Conservation (phyloP, 2,113 vertebrate species). For the Cromileptes altivelis region DNA sequence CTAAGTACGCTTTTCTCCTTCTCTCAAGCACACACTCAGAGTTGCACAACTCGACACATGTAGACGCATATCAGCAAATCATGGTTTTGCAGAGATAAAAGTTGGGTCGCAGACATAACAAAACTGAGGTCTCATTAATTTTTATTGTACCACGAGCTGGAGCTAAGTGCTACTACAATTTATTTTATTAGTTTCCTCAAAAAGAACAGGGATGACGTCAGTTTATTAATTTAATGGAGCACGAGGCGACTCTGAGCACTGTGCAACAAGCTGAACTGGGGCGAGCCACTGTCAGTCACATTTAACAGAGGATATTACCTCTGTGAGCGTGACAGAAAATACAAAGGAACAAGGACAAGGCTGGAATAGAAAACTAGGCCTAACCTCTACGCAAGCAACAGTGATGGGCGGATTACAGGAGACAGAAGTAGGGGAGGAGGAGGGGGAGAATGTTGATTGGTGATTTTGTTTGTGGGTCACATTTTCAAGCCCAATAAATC, state of each 20-base stretch:
- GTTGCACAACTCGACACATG: slow-evolving; percentile 27
- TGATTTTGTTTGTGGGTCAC: slow-evolving; percentile 78
- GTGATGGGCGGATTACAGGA: slow-evolving; percentile 38
- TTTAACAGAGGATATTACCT: slow-evolving; percentile 49
- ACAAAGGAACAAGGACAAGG: slow-evolving; percentile 40
- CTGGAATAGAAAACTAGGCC: slow-evolving; percentile 62
- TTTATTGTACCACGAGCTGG: not conserved
- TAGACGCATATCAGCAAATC: slow-evolving; percentile 3
- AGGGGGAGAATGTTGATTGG: slow-evolving; percentile 55
- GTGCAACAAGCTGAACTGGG: slow-evolving; percentile 25
- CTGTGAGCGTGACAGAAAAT: slow-evolving; percentile 55
- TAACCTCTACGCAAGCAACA: slow-evolving; percentile 37
- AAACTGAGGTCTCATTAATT: not conserved
- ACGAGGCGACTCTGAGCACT: not conserved
- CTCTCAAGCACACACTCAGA: not conserved
- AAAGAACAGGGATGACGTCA: slow-evolving; percentile 5
- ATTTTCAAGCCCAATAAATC: slow-evolving; percentile 85
- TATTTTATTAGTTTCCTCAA: not conserved
- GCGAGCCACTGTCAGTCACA: slow-evolving; percentile 35
- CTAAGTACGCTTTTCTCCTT: slow-evolving; percentile 27
- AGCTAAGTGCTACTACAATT: too few species aligned
- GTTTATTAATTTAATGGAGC: slow-evolving; percentile 39
- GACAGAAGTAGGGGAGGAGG: slow-evolving; percentile 1
- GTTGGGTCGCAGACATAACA: not conserved
- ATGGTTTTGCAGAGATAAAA: not conserved